phyloP scores from a whole-genome alignment of 2,113 vertebrate species.

The Alouatta palliata region DNA sequence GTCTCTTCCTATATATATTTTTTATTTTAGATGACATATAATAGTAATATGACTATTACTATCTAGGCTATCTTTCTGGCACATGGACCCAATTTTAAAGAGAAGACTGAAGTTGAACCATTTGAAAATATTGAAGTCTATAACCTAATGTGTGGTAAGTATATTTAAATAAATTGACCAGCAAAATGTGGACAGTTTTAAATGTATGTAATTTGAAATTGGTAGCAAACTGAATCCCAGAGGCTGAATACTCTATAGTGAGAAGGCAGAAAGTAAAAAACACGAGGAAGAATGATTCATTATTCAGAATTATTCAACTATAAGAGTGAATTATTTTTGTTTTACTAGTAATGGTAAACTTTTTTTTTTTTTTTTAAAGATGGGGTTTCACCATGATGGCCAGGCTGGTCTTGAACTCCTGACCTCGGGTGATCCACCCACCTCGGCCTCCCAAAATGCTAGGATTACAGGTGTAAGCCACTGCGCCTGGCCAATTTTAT shows the following conservation, averaged over 20 bases:
- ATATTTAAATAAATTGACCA: background rate
- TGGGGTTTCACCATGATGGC: too few species aligned
- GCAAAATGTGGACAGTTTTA: background rate
- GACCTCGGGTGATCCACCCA: too few species aligned
- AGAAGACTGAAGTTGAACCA: conserved; percentile 86
- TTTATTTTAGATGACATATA: background rate
- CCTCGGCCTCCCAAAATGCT: too few species aligned
- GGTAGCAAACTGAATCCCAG: background rate
- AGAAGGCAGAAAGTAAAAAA: background rate
- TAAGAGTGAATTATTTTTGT: background rate
- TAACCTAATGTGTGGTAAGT: conserved; percentile 97
- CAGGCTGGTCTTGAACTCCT: too few species aligned
- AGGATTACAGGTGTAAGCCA: too few species aligned
- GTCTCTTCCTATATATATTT: background rate
- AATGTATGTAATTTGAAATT: background rate
- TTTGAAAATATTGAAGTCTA: conserved; percentile 99
- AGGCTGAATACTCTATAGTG: background rate
- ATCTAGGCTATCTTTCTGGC: conserved; percentile 93
- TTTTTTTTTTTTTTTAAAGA: too few species aligned
- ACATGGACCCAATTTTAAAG: conserved; percentile 92
- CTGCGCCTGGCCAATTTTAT: too few species aligned
- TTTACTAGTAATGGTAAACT: background rate
- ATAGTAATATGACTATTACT: background rate
- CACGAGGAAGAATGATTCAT: background rate
- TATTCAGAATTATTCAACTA: background rate